Evolutionary conservation across 2,888 invertebrate species (phyloP).

Genomic region (Monochamus alternatus): DNA sequence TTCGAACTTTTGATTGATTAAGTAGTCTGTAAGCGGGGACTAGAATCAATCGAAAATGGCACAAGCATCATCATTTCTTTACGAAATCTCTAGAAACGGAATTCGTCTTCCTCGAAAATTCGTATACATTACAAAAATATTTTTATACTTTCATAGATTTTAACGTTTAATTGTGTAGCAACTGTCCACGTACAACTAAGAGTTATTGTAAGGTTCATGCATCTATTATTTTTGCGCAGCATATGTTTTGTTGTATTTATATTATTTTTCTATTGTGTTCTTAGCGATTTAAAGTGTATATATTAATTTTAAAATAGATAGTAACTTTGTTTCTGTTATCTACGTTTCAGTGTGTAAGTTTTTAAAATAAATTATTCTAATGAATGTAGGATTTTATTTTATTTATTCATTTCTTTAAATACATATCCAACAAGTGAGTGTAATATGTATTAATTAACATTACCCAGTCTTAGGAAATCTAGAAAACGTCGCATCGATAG

Average conservation of each 20-base stretch:
- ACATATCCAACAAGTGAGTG: too few relatives aligned
- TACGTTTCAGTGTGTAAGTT: conserved; percentile 13
- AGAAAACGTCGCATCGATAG: too few relatives aligned
- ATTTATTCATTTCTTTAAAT: too few relatives aligned
- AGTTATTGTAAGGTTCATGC: conserved; percentile 3
- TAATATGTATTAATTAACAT: too few relatives aligned
- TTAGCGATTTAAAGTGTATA: conserved; percentile 31
- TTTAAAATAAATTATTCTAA: conserved; percentile 3
- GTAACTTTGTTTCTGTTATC: conserved; percentile 2
- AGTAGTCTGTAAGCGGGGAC: conserved; percentile 53
- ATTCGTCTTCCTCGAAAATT: background rate
- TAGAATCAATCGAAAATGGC: background rate
- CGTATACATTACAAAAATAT: conserved; percentile 1
- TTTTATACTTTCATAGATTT: conserved; percentile 13
- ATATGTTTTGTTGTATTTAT: conserved; percentile 19
- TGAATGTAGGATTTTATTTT: background rate
- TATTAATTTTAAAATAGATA: conserved; percentile 14
- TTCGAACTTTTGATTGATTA: conserved; percentile 78
- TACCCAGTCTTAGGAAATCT: too few relatives aligned
- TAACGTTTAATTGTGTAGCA: conserved; percentile 27
- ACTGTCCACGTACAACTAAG: conserved; percentile 26
- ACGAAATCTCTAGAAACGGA: conserved; percentile 4
- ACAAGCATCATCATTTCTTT: conserved; percentile 11
- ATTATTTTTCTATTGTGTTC: conserved; percentile 28
- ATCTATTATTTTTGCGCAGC: conserved; percentile 13